These are phyloP conservation scores for Stenoptilia bipunctidactyla DNA, from an alignment of 2,888 invertebrate genomes.

Conservation along the genomic window DNA sequence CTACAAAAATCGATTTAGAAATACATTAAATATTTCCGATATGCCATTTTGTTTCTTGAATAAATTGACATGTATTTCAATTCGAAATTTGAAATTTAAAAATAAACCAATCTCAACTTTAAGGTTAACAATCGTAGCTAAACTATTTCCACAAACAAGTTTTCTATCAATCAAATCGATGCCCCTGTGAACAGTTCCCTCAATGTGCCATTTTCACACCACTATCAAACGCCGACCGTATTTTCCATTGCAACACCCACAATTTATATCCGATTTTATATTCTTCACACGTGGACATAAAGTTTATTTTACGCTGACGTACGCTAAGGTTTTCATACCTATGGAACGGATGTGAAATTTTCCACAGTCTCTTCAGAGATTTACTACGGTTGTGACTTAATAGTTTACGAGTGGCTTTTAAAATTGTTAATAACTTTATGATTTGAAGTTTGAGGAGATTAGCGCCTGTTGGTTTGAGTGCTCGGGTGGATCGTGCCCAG, in stretches of 20 bases:
- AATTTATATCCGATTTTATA: constrained; percentile 11
- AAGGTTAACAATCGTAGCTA: not conserved
- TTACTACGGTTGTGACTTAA: constrained; percentile 25
- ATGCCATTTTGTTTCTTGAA: too few species aligned
- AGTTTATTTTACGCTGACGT: constrained; percentile 25
- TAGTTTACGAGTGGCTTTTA: constrained; percentile 28
- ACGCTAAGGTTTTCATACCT: constrained; percentile 26
- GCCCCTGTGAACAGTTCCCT: not conserved
- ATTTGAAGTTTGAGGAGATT: too few species aligned
- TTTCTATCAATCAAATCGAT: not conserved
- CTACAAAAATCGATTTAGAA: too few species aligned
- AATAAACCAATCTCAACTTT: too few species aligned
- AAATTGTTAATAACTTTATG: not conserved
- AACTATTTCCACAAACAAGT: not conserved
- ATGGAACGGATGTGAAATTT: constrained; percentile 49
- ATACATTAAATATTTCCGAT: too few species aligned
- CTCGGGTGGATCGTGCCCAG: too few species aligned
- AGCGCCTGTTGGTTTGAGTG: too few species aligned
- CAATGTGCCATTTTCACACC: constrained; percentile 12
- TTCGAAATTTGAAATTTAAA: too few species aligned
- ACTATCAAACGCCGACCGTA: constrained; percentile 4
- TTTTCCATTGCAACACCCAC: constrained; percentile 5
- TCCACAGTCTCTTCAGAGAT: constrained; percentile 42
- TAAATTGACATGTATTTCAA: too few species aligned
- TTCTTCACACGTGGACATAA: constrained; percentile 15